Base-by-base conservation (phyloP, 1,140 invertebrate species). In the Drosophila leontia region DNA sequence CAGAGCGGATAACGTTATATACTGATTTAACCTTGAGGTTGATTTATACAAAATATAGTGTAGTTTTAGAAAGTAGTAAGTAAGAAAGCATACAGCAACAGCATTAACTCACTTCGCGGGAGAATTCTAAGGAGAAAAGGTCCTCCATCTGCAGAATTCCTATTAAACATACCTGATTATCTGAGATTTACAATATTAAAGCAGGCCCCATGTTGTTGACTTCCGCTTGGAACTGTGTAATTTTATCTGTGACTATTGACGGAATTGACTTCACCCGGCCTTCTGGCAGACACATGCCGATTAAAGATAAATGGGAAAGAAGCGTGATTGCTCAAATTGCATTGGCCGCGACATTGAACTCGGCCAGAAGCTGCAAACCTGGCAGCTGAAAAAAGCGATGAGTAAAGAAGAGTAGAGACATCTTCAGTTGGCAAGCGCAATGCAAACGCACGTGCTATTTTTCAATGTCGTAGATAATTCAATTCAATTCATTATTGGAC, bases 391-490 rank as follows among this genome's bases (percentile, higher is more conserved):
- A 71, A 45, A 67, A 19, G 44, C 42, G 11, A 69, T 50, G 44
- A 55, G 45, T 11, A 7, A 42, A 61, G 26, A 76, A 50, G 37
- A 39, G 19, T 37, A 51, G 48, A 69, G 56, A 44, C 13, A 61
- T 58, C 45, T 77, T 86, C 53, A 42, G 58, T 70, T 71, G 74
- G 62, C 82, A 56, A 56, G 53, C 53, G 35, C 53, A 82, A 63
- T 50, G 81, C 78, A 80, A 82, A 80, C 68, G 85, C 84, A 88
- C 84, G 84, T 88, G 80, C 75, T 75, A 53, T 50, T 71, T 81
- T 78, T 86, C 82, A 81, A 75, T 86, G 76, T 61, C 79, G 41
- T 37, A 47, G 39, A 57, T 53, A 45, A 51, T 51, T 51, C 65
- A 53, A 74, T 42, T 32, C 64, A 53, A 77, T 53, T 50, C 39